Evolutionary conservation across 2,888 invertebrate genomes (phyloP).

Genomic region (Andrena trimmerana): DNA sequence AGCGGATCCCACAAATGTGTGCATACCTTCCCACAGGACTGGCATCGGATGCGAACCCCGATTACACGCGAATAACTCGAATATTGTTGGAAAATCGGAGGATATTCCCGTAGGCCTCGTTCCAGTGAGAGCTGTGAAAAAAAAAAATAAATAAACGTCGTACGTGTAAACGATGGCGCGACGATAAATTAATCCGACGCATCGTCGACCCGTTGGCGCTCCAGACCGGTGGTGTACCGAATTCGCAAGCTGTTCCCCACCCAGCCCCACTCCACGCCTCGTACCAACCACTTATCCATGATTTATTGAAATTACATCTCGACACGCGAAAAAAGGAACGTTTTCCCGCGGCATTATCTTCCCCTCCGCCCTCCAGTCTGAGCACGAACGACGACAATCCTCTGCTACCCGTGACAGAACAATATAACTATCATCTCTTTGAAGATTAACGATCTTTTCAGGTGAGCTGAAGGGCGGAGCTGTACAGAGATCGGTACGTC

Average conservation of each 20-base stretch:
- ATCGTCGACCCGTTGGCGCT: slow-evolving; percentile 52
- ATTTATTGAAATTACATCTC: slow-evolving; percentile 75
- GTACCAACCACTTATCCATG: slow-evolving; percentile 67
- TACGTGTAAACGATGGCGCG: slow-evolving; percentile 60
- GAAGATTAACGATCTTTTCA: slow-evolving; percentile 63
- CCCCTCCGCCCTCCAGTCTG: slow-evolving; percentile 43
- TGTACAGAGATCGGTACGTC: slow-evolving; percentile 44
- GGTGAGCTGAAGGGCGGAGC: slow-evolving; percentile 50
- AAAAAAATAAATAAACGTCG: slow-evolving; percentile 70
- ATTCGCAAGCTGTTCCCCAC: slow-evolving; percentile 46
- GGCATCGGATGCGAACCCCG: slow-evolving; percentile 57
- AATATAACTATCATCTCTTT: slow-evolving; percentile 64
- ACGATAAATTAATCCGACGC: slow-evolving; percentile 73
- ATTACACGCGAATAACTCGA: slow-evolving; percentile 58
- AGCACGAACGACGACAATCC: slow-evolving; percentile 62
- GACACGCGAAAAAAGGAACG: slow-evolving; percentile 68
- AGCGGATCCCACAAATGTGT: slow-evolving; percentile 27
- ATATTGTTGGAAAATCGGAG: slow-evolving; percentile 65
- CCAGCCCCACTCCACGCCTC: neutral
- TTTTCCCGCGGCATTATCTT: slow-evolving; percentile 64
- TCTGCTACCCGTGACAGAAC: slow-evolving; percentile 61
- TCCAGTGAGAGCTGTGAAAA: slow-evolving; percentile 56
- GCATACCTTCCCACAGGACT: slow-evolving; percentile 40
- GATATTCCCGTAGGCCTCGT: slow-evolving; percentile 72
- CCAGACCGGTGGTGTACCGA: slow-evolving; percentile 56